These are phyloP conservation scores for Siniperca obscura DNA, from an alignment of 2,797 vertebrate species.

Conservation along the genomic window DNA sequence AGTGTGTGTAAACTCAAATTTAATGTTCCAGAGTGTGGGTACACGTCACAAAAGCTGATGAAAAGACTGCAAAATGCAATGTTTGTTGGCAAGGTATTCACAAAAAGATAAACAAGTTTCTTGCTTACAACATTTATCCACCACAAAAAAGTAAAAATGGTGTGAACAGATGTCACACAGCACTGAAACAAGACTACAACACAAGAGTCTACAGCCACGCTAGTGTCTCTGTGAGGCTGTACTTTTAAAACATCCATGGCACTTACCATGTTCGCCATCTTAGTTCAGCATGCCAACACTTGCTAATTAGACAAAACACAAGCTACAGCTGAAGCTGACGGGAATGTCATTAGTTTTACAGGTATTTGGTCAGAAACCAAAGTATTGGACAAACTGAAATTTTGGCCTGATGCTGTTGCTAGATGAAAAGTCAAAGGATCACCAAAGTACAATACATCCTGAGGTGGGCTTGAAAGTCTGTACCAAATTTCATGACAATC, in stretches of 20 bases:
- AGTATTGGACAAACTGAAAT: too few species aligned
- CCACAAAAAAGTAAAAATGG: background rate
- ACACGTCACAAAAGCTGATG: background rate
- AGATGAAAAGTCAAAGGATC: background rate
- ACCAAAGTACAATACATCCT: background rate
- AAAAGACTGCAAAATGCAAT: background rate
- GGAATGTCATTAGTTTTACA: background rate
- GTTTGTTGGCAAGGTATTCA: background rate
- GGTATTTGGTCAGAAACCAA: too few species aligned
- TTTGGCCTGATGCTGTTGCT: background rate
- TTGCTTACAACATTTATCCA: background rate
- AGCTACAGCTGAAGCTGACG: background rate
- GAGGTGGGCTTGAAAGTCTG: background rate
- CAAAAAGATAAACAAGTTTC: background rate
- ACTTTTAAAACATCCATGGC: background rate
- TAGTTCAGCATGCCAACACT: too few species aligned
- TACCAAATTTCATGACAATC: background rate
- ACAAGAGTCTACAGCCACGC: background rate
- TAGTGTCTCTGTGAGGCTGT: background rate
- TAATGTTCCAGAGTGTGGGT: background rate
- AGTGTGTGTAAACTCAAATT: background rate
- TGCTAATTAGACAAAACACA: too few species aligned
- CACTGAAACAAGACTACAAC: background rate
- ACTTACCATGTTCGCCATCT: background rate
- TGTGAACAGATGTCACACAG: background rate